Evolutionary conservation across 2,888 invertebrate species (phyloP).

Genomic region (Idaea straminata): DNA sequence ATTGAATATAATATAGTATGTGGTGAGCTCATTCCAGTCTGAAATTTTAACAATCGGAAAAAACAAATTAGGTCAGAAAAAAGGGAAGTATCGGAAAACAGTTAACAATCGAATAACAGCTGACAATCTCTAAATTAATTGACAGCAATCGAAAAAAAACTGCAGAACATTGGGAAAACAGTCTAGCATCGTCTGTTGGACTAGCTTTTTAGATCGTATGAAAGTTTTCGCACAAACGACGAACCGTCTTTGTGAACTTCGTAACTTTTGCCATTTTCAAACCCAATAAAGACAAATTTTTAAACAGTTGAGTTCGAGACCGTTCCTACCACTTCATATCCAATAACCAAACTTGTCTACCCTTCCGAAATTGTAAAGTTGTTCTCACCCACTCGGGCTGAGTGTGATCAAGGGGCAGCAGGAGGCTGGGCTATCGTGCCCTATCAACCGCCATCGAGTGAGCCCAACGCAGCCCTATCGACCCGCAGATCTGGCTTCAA

Average conservation of each 20-base stretch:
- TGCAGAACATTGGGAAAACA: neutral
- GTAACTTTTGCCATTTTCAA: neutral
- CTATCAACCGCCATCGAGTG: constrained; percentile 36
- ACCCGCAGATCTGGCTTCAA: constrained; percentile 38
- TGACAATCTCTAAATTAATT: too few relatives aligned
- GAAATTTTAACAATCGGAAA: too few relatives aligned
- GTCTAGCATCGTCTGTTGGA: neutral
- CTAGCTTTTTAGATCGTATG: neutral
- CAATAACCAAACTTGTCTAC: constrained; percentile 15
- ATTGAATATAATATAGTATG: too few relatives aligned
- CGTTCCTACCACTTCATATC: constrained; percentile 3
- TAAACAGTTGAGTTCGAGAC: constrained; percentile 1
- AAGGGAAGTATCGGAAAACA: too few relatives aligned
- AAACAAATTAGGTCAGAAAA: too few relatives aligned
- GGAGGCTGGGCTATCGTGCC: constrained; percentile 31
- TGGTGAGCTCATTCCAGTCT: too few relatives aligned
- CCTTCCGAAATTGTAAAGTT: constrained; percentile 4
- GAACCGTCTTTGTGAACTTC: neutral
- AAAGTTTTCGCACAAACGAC: neutral
- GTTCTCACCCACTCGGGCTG: constrained; percentile 21
- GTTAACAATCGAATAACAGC: too few relatives aligned
- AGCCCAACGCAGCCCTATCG: constrained; percentile 31
- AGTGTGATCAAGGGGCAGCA: constrained; percentile 22
- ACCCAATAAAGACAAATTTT: neutral
- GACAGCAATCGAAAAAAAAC: neutral